These are phyloP conservation scores for Ceratotherium simum DNA, from an alignment of 2,113 vertebrate genomes.

Conservation along the genomic window DNA sequence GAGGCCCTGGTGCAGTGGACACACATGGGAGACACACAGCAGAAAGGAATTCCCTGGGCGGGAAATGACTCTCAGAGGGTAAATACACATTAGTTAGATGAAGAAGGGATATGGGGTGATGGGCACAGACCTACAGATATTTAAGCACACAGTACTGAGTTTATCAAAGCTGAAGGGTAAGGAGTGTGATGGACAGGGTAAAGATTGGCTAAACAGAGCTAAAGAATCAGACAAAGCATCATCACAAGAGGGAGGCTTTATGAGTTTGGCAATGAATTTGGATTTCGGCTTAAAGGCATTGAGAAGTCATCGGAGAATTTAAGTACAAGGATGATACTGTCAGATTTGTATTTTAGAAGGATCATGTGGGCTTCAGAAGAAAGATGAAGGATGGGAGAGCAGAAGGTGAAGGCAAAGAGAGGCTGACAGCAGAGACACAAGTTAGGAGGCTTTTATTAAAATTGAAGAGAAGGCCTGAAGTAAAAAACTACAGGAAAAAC, in stretches of 20 bases:
- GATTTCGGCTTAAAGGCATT: neutral
- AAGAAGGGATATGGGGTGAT: neutral
- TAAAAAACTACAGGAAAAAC: neutral
- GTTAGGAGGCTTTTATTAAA: neutral
- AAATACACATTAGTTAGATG: neutral
- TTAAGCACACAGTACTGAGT: no score
- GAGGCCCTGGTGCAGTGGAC: neutral
- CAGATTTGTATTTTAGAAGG: neutral
- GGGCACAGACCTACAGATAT: neutral
- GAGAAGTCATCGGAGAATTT: neutral
- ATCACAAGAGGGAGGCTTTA: neutral
- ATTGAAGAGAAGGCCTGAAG: neutral
- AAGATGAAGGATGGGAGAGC: neutral
- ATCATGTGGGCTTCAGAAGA: neutral
- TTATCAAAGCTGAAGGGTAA: neutral
- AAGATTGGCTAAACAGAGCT: neutral
- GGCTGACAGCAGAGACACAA: neutral
- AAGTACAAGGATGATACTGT: no score
- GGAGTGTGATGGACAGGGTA: rapidly evolving
- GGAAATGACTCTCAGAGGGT: neutral
- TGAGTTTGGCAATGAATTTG: neutral
- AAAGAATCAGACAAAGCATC: neutral
- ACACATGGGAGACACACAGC: rapidly evolving
- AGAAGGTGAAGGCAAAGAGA: neutral
- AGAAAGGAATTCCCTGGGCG: neutral